Conservation (phyloP, 35 echinoderm and acorn worm genomes). For the Apostichopus californicus region DNA sequence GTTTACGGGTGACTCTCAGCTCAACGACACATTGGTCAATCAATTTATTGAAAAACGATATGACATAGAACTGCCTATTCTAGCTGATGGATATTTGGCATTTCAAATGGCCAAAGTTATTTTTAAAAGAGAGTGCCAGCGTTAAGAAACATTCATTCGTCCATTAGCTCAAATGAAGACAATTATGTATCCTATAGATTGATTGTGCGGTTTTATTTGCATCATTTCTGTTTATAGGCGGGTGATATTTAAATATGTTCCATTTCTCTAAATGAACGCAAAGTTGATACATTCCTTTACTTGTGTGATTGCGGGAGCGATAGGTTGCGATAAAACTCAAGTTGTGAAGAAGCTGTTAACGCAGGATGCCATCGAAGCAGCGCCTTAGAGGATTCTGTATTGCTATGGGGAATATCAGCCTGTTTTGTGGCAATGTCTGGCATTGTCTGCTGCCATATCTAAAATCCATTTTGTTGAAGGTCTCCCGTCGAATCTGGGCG, state of each 20-base stretch:
- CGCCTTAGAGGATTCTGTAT: slow-evolving; percentile 43
- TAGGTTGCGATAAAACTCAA: slow-evolving; percentile 42
- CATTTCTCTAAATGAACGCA: background rate
- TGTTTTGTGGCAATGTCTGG: background rate
- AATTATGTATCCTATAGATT: background rate
- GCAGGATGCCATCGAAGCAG: slow-evolving; percentile 49
- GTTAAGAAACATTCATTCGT: background rate
- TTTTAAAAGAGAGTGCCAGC: background rate
- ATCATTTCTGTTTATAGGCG: background rate
- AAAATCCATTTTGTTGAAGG: slow-evolving; percentile 46
- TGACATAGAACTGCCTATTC: background rate
- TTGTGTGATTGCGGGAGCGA: slow-evolving; percentile 29
- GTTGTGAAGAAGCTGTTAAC: slow-evolving; percentile 43
- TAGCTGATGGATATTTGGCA: background rate
- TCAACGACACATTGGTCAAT: too few relatives aligned
- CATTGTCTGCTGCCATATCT: slow-evolving; percentile 30
- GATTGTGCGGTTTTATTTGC: too few relatives aligned
- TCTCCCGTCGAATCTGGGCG: background rate
- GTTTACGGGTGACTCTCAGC: too few relatives aligned
- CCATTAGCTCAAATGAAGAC: background rate
- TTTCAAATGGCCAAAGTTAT: background rate
- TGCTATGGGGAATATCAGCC: slow-evolving; percentile 57
- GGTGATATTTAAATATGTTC: background rate
- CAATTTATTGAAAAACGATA: background rate
- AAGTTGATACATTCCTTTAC: slow-evolving; percentile 28